These are phyloP conservation scores for Eudyptes chrysolophus DNA, from an alignment of 2,113 vertebrate species.

Conservation along the genomic window DNA sequence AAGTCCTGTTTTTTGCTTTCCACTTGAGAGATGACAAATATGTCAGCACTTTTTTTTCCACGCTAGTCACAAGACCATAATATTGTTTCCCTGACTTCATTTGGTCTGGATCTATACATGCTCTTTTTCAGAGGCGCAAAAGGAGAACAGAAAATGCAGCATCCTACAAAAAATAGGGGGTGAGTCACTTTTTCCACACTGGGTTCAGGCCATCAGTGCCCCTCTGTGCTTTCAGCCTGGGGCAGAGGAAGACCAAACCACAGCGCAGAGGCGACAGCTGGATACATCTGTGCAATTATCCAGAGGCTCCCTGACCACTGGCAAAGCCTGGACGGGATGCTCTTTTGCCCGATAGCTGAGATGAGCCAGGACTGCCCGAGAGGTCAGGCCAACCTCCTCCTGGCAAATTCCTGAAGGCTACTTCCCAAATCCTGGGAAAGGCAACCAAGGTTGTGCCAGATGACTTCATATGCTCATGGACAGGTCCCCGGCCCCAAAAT, in stretches of 20 bases:
- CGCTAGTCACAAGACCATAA: constrained; percentile 50
- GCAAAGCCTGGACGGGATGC: neutral
- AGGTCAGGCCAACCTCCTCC: neutral
- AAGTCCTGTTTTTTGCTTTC: neutral
- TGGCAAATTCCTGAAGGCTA: neutral
- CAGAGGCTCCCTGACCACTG: neutral
- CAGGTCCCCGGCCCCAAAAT: neutral
- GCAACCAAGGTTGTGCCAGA: neutral
- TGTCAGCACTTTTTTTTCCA: constrained; percentile 28
- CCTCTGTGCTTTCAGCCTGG: neutral
- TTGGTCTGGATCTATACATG: neutral
- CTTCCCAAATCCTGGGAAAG: neutral
- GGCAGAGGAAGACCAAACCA: neutral
- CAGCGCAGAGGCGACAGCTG: neutral
- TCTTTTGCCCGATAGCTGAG: neutral
- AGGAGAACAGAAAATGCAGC: constrained; percentile 68
- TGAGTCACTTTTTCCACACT: constrained; percentile 24
- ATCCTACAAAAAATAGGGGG: neutral
- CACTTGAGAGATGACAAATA: neutral
- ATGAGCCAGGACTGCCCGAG: neutral
- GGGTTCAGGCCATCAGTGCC: neutral
- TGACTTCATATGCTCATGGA: accelerated
- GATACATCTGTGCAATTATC: neutral
- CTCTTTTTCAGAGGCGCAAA: constrained; percentile 7
- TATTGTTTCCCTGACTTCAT: constrained; percentile 8